phyloP scores from a whole-genome alignment of 2,113 vertebrate genomes.

The Podarcis raffonei region DNA sequence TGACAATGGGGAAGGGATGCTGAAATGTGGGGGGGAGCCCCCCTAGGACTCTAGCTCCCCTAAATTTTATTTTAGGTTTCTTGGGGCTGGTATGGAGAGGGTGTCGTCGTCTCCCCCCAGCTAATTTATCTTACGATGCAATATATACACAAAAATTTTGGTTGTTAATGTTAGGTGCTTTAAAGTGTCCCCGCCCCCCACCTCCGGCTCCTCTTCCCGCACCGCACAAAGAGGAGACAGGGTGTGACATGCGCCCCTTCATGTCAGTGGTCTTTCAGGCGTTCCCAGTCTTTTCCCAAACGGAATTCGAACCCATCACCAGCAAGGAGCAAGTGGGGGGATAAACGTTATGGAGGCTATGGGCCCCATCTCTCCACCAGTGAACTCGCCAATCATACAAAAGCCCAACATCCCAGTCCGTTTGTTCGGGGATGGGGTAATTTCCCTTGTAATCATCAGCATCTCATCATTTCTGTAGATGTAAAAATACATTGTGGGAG shows the following conservation, averaged over 20 bases:
- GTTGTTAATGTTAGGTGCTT: neutral
- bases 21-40: too few species aligned
- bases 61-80: neutral
- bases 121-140: conserved; percentile 14
- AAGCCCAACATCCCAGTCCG: neutral
- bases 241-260: neutral
- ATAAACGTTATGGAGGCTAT: neutral
- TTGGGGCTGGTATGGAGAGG: too few species aligned
- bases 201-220: too few species aligned
- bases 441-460: neutral
- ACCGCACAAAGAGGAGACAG: neutral
- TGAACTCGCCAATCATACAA: neutral
- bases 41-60: neutral
- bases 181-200: neutral
- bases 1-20: neutral
- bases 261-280: neutral
- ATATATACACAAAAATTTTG: neutral
- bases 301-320: neutral
- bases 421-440: too few species aligned
- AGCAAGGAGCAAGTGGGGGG: neutral
- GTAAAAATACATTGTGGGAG: neutral
- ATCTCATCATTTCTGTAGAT: too few species aligned
- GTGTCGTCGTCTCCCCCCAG: neutral
- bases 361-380: neutral
- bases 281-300: neutral